These are phyloP conservation scores for Lasioglossum albipes DNA, from an alignment of 1,140 invertebrate species.

Conservation along the genomic window DNA sequence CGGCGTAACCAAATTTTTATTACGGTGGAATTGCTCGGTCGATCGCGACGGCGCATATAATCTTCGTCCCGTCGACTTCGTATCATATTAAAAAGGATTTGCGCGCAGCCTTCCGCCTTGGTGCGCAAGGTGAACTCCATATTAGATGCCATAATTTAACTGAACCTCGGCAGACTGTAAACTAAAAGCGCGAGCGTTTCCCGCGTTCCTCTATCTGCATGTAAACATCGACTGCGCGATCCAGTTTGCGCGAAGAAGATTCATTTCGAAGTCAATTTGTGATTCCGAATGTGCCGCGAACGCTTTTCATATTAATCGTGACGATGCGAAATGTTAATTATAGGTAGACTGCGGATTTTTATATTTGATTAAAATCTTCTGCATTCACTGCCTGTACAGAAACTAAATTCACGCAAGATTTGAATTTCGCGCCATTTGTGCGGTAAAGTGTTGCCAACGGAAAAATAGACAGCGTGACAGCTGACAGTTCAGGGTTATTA, in stretches of 20 bases:
- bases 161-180: slow-evolving; percentile 14
- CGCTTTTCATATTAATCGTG: too few species aligned
- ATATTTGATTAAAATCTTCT: too few species aligned
- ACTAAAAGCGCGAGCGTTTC: slow-evolving; percentile 14
- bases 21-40: background rate
- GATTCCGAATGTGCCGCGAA: too few species aligned
- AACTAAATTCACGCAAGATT: too few species aligned
- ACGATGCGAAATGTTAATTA: too few species aligned
- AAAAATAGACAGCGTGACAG: too few species aligned
- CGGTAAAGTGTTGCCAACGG: too few species aligned
- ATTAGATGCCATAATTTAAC: slow-evolving; percentile 46
- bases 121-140: slow-evolving; percentile 21
- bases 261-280: too few species aligned
- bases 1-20: background rate
- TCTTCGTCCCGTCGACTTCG: background rate
- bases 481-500: too few species aligned
- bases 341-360: too few species aligned
- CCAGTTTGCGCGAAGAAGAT: background rate
- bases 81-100: slow-evolving; percentile 31
- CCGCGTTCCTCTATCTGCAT: slow-evolving; percentile 12
- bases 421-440: too few species aligned
- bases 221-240: slow-evolving; percentile 20
- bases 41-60: background rate
- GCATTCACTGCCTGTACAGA: too few species aligned
- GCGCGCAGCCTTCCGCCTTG: slow-evolving; percentile 2